Percentiles rank a stretch among this genome's conserved stretches.
Conservation (phyloP, 2,113 vertebrate genomes). For the Perca fluviatilis region DNA sequence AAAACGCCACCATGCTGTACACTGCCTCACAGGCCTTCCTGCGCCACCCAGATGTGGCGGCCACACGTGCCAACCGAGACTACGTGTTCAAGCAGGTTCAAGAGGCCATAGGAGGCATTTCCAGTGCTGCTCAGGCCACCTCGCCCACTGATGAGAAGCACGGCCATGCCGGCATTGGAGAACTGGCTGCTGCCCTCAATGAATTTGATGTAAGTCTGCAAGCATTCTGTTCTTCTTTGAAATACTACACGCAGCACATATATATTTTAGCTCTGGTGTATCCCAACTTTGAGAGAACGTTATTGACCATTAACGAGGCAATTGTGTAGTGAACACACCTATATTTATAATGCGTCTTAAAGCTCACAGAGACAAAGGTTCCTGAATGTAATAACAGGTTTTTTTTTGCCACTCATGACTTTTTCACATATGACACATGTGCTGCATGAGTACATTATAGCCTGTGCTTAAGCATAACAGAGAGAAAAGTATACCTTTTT, state of each 20-base stretch:
- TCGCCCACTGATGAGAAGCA: slow-evolving; percentile 97
- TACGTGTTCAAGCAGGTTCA: slow-evolving; percentile 99
- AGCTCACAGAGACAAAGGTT: background rate
- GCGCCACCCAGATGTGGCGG: slow-evolving; percentile 96
- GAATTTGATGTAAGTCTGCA: slow-evolving; percentile 95
- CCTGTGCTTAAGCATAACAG: background rate
- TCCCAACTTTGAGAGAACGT: background rate
- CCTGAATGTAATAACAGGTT: background rate
- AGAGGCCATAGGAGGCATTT: slow-evolving; percentile 97
- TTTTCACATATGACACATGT: background rate
- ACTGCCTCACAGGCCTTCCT: slow-evolving; percentile 97
- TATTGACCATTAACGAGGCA: background rate
- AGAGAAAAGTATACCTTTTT: background rate
- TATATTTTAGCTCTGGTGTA: background rate
- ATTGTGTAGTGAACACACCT: background rate
- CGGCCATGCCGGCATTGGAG: slow-evolving; percentile 95
- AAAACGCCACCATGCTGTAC: slow-evolving; percentile 98
- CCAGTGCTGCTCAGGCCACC: slow-evolving; percentile 95
- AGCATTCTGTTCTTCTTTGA: slow-evolving; percentile 8
- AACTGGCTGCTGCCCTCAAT: slow-evolving; percentile 96
- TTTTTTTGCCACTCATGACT: background rate
- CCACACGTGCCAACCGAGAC: slow-evolving; percentile 96
- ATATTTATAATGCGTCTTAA: too few relatives aligned
- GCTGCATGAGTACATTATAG: background rate
- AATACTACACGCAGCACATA: background rate